Evolutionary conservation across 2,113 vertebrate species (phyloP).

Genomic region (Butorides virescens): DNA sequence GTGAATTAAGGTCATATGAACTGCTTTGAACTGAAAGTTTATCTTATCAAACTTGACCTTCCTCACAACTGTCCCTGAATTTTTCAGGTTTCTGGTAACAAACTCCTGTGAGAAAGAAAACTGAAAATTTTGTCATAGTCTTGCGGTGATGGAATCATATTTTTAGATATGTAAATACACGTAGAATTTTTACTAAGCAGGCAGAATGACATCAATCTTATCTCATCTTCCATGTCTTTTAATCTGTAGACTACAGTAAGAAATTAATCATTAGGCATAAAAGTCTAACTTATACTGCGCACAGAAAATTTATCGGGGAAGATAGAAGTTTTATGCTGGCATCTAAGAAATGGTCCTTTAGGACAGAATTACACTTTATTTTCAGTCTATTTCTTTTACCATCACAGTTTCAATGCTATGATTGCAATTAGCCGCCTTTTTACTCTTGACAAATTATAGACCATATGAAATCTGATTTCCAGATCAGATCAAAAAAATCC

Average conservation of each 20-base stretch:
- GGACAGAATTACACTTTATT: neutral
- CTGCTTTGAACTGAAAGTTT: neutral
- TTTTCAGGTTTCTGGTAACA: neutral
- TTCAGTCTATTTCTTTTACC: neutral
- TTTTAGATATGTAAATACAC: conserved; percentile 22
- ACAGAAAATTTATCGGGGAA: neutral
- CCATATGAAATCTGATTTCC: neutral
- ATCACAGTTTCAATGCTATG: neutral
- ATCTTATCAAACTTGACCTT: neutral
- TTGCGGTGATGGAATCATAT: neutral
- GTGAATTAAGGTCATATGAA: neutral
- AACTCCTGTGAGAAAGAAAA: neutral
- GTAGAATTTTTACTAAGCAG: neutral
- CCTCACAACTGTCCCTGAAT: neutral
- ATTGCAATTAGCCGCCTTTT: neutral
- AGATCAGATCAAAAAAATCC: neutral
- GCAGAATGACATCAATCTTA: neutral
- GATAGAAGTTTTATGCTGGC: neutral
- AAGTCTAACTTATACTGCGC: neutral
- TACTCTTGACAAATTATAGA: neutral
- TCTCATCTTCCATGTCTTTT: neutral
- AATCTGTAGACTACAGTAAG: neutral
- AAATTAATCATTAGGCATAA: neutral
- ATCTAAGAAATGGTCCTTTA: neutral
- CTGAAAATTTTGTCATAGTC: neutral